Percentiles rank a stretch among this genome's conserved stretches.
Conservation (phyloP, 1,140 invertebrate species). For the Drosophila albomicans region DNA sequence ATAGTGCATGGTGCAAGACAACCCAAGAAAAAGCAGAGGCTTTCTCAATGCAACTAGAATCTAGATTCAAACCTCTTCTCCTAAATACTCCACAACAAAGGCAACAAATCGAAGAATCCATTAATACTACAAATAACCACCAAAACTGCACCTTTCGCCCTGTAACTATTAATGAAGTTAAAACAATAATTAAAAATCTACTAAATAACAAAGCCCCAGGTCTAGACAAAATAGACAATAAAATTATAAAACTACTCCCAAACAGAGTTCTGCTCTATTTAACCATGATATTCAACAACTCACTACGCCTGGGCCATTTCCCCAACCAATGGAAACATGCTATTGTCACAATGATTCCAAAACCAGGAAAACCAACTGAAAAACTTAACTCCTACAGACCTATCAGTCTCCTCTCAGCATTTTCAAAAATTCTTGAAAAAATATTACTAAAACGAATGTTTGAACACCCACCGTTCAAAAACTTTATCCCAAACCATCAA, state of each 20-base stretch:
- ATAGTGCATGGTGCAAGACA: constrained; percentile 1
- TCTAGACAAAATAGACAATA: not conserved
- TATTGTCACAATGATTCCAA: constrained; percentile 10
- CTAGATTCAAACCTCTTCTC: constrained; percentile 4
- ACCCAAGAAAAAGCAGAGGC: constrained; percentile 19
- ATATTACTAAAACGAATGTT: constrained; percentile 1
- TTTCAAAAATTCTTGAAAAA: constrained; percentile 8
- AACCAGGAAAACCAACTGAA: constrained; percentile 12
- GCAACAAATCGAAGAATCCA: not conserved
- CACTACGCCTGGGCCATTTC: not conserved
- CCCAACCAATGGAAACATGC: constrained; percentile 15
- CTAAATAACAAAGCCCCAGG: constrained; percentile 10
- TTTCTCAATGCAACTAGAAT: not conserved
- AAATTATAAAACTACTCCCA: constrained; percentile 8
- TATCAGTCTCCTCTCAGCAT: constrained; percentile 5
- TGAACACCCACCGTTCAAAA: not conserved
- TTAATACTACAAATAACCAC: not conserved
- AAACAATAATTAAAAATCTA: not conserved
- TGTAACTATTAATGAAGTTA: not conserved
- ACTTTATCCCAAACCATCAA: constrained; percentile 14
- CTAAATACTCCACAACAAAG: not conserved
- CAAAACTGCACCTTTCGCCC: not conserved
- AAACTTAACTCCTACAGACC: constrained; percentile 10
- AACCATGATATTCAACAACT: not conserved
- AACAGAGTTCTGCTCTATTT: constrained; percentile 5